Evolutionary conservation across 2,888 invertebrate genomes (phyloP).

Genomic region (Mayetiola destructor): DNA sequence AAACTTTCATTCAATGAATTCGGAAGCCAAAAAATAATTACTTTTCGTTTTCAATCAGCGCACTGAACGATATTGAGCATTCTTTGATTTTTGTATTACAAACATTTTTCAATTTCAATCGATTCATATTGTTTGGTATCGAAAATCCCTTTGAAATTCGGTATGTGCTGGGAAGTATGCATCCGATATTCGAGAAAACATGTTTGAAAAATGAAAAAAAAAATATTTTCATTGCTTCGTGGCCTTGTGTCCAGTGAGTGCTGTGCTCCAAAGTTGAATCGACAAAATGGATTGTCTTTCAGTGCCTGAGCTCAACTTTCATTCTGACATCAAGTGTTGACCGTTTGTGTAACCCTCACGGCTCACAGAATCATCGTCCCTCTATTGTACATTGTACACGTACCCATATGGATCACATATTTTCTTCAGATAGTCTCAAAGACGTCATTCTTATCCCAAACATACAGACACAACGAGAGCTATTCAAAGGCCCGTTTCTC

Average conservation of each 20-base stretch:
- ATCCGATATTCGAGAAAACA: no score
- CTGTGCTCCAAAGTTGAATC: constrained; percentile 2
- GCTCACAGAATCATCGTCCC: no score
- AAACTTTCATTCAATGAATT: neutral
- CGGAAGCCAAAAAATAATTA: neutral
- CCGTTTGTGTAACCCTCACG: constrained; percentile 2
- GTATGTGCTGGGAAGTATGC: no score
- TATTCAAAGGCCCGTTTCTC: no score
- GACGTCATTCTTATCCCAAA: no score
- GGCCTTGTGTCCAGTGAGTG: neutral
- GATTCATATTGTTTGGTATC: constrained; percentile 8
- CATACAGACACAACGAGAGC: no score
- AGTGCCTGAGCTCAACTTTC: no score
- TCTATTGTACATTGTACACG: no score
- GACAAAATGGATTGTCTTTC: neutral
- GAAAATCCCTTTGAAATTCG: constrained; percentile 9
- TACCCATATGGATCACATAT: no score
- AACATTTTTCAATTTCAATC: neutral
- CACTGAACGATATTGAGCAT: neutral
- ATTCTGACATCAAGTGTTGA: constrained; percentile 5
- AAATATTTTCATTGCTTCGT: no score
- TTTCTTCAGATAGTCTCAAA: no score
- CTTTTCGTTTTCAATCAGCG: constrained; percentile 9
- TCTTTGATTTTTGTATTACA: neutral
- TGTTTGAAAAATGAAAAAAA: no score